Conservation (phyloP, 2,888 invertebrate species). For the Ochropacha duplaris region DNA sequence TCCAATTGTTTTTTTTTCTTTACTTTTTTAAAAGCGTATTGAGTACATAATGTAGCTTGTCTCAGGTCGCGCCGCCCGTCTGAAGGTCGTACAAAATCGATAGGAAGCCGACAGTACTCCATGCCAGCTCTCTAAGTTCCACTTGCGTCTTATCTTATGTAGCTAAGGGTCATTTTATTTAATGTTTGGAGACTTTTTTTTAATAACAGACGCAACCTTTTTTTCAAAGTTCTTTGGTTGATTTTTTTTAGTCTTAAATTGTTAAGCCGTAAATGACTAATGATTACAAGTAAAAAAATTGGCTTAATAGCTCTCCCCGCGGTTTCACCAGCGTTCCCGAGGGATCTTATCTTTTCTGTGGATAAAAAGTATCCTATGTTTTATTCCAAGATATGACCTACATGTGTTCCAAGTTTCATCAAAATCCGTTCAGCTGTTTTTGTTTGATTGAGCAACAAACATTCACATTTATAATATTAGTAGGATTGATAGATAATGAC, state of each 20-base stretch:
- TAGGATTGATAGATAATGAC: too few relatives aligned
- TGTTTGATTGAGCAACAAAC: too few relatives aligned
- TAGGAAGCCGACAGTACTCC: not conserved
- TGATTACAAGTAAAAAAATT: too few relatives aligned
- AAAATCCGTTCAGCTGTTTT: too few relatives aligned
- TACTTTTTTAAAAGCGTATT: not conserved
- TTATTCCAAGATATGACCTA: too few relatives aligned
- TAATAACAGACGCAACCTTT: not conserved
- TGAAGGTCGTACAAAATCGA: conserved; percentile 3
- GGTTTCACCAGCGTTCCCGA: too few relatives aligned
- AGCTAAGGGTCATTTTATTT: not conserved
- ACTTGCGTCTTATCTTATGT: not conserved
- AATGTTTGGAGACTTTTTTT: not conserved
- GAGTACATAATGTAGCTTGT: not conserved
- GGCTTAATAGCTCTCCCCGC: too few relatives aligned
- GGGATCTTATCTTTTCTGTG: too few relatives aligned
- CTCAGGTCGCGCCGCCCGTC: not conserved
- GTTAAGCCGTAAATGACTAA: too few relatives aligned
- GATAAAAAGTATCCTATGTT: too few relatives aligned
- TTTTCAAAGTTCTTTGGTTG: not conserved
- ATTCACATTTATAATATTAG: too few relatives aligned
- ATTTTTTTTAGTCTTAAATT: not conserved
- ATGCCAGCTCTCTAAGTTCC: not conserved
- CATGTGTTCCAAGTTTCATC: too few relatives aligned
- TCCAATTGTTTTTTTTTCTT: not conserved